These are phyloP conservation scores for Drepana arcuata DNA, from an alignment of 1,140 invertebrate genomes.

Conservation along the genomic window DNA sequence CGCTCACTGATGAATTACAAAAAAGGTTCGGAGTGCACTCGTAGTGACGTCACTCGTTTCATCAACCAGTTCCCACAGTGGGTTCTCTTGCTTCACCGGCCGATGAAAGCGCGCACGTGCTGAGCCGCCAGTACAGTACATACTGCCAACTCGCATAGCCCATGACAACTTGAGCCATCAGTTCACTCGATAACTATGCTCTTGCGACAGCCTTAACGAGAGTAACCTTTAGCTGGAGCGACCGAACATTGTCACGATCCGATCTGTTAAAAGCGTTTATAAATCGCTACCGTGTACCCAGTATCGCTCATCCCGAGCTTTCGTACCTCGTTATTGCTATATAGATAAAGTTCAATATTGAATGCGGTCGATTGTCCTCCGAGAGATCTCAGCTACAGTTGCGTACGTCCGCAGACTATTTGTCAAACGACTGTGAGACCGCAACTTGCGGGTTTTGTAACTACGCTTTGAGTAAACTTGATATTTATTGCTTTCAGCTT, in stretches of 20 bases:
- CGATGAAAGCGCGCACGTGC: constrained; percentile 22
- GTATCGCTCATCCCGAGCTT: constrained; percentile 42
- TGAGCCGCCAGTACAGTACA: no score
- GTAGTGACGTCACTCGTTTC: constrained; percentile 30
- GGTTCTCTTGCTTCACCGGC: constrained; percentile 16
- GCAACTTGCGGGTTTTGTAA: constrained; percentile 47
- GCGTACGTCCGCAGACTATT: constrained; percentile 33
- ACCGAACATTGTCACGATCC: constrained; percentile 60
- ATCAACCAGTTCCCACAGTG: constrained; percentile 33
- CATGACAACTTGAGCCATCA: no score
- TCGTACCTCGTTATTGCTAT: constrained; percentile 29
- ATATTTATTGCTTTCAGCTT: constrained; percentile 47
- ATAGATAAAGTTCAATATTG: constrained; percentile 9
- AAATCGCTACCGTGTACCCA: constrained; percentile 54
- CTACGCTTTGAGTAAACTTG: constrained; percentile 41
- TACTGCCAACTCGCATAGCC: no score
- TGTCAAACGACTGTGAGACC: constrained; percentile 42
- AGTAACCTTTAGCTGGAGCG: constrained; percentile 58
- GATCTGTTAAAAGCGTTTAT: constrained; percentile 44
- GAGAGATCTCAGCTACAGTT: constrained; percentile 6
- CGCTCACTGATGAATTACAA: constrained; percentile 51
- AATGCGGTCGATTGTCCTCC: constrained; percentile 13
- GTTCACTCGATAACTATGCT: constrained; percentile 27
- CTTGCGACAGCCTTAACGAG: constrained; percentile 61
- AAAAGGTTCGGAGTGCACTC: constrained; percentile 40